Evolutionary conservation across 2,113 vertebrate species (phyloP).

Genomic region (Callipepla californica): DNA sequence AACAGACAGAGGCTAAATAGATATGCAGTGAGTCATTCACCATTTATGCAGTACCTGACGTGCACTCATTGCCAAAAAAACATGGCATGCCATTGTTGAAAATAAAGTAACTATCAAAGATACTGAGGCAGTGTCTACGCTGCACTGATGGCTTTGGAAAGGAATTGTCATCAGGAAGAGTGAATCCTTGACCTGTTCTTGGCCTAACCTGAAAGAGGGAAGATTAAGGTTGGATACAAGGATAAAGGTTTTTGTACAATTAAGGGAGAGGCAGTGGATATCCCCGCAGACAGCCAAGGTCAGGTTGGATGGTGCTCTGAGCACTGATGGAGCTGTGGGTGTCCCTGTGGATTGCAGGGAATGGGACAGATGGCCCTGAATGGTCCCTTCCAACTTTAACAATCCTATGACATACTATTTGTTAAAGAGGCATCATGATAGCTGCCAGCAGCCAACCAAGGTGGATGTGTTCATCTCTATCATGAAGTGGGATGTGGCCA

Average conservation of each 20-base stretch:
- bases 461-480: neutral
- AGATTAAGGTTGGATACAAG: too few species aligned
- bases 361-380: too few species aligned
- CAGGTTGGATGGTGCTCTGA: too few species aligned
- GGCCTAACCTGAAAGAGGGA: too few species aligned
- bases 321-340: too few species aligned
- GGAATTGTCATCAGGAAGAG: neutral
- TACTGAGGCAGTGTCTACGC: neutral
- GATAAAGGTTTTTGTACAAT: too few species aligned
- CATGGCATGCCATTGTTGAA: neutral
- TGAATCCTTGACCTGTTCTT: neutral
- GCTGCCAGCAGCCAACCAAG: neutral
- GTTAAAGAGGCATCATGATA: neutral
- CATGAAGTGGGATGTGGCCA: neutral
- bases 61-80: neutral
- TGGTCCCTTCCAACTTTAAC: too few species aligned
- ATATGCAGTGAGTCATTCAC: neutral
- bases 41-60: neutral
- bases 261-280: too few species aligned
- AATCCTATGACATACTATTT: too few species aligned
- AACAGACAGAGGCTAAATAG: neutral
- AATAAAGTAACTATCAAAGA: neutral
- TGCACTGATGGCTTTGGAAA: rapidly evolving
- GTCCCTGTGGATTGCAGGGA: too few species aligned
- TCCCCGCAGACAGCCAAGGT: too few species aligned